phyloP scores from a whole-genome alignment of 2,797 vertebrate species.

The Poeciliopsis gracilis region DNA sequence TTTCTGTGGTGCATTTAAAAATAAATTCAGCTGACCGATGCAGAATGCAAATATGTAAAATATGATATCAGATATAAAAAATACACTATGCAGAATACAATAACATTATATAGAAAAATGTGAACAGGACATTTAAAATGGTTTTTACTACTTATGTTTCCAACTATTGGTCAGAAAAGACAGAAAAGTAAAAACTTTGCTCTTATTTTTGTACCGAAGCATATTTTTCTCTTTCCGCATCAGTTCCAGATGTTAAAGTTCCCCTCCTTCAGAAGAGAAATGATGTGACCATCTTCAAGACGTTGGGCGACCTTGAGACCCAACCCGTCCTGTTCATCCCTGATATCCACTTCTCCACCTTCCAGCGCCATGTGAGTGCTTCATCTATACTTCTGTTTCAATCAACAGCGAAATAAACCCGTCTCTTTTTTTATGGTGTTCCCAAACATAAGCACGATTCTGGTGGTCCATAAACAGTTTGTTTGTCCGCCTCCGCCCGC shows the following conservation, averaged over 20 bases:
- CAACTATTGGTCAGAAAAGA: neutral
- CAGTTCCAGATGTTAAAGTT: conserved; percentile 91
- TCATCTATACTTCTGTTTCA: conserved; percentile 3
- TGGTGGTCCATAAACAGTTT: conserved; percentile 53
- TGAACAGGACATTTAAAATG: neutral
- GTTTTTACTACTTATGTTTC: neutral
- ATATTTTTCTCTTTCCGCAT: neutral
- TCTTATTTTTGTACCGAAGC: neutral
- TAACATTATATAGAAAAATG: neutral
- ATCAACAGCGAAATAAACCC: neutral
- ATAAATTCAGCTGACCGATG: neutral
- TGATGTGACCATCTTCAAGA: conserved; percentile 94
- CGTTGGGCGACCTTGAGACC: conserved; percentile 89
- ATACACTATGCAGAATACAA: neutral
- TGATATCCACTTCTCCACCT: conserved; percentile 91
- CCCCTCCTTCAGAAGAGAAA: conserved; percentile 92
- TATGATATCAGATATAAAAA: neutral
- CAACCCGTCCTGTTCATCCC: conserved; percentile 98
- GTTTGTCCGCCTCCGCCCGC: conserved; percentile 39
- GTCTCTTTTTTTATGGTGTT: neutral
- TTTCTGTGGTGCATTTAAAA: neutral
- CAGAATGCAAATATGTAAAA: neutral
- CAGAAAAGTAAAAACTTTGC: neutral
- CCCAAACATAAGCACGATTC: neutral
- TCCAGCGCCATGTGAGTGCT: conserved; percentile 94